These are phyloP conservation scores for Caranx ignobilis DNA, from an alignment of 2,113 vertebrate genomes.

Conservation along the genomic window DNA sequence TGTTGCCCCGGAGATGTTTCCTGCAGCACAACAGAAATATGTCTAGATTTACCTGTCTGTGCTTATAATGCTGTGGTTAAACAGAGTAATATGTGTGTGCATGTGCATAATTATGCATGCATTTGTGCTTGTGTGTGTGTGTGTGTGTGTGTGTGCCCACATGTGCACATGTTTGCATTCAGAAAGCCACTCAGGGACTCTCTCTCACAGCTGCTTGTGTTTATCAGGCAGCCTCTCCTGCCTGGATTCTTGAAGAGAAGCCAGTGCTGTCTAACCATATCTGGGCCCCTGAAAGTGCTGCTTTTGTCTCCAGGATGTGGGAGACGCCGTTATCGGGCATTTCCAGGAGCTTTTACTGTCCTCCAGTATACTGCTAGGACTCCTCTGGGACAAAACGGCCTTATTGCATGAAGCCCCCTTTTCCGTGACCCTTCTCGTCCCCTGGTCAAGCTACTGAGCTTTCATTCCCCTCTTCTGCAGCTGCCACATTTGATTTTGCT, in stretches of 20 bases:
- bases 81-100: constrained; percentile 3
- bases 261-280: constrained; percentile 46
- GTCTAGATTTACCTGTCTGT: not conserved
- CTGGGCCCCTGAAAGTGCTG: constrained; percentile 17
- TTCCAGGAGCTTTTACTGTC: constrained; percentile 61
- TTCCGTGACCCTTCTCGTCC: constrained; percentile 33
- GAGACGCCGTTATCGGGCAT: constrained; percentile 57
- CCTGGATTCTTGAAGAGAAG: constrained; percentile 64
- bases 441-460: constrained; percentile 7
- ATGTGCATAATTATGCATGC: not conserved
- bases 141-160: constrained; percentile 7
- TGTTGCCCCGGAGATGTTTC: not conserved
- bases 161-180: constrained; percentile 39
- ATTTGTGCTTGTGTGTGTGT: constrained; percentile 11
- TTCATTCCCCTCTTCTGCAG: constrained; percentile 24
- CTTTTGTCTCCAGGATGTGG: constrained; percentile 49
- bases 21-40: too few species aligned
- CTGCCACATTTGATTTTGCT: constrained; percentile 30
- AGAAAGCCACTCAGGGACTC: constrained; percentile 39
- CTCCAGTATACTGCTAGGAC: not conserved
- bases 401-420: constrained; percentile 23
- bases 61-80: not conserved
- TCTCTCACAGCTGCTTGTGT: constrained; percentile 68
- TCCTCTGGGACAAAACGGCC: constrained; percentile 35
- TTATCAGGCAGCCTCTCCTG: constrained; percentile 63